These are phyloP conservation scores for Epizoanthus ramosus DNA, from an alignment of 92 coral and sea anemone species.

Conservation along the genomic window DNA sequence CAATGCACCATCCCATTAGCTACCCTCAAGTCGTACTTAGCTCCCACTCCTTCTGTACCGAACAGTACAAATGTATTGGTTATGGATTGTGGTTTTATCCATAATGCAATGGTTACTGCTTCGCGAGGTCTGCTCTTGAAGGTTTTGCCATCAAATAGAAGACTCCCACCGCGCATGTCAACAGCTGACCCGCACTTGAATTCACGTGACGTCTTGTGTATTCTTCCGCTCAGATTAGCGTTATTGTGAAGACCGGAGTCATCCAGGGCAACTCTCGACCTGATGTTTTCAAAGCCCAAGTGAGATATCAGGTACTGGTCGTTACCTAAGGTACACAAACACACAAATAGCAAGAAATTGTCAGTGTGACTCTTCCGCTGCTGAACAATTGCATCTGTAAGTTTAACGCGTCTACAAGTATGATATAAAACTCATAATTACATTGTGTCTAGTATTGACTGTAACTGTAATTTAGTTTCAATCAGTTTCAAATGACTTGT, in stretches of 20 bases:
- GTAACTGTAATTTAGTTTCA: too few relatives aligned
- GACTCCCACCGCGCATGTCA: constrained; percentile 81
- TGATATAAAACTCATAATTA: too few relatives aligned
- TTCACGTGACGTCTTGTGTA: constrained; percentile 56
- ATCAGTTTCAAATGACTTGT: too few relatives aligned
- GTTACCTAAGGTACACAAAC: constrained; percentile 60
- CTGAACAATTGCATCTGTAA: not conserved
- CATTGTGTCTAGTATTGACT: too few relatives aligned
- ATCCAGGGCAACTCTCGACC: constrained; percentile 65
- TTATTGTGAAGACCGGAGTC: constrained; percentile 83
- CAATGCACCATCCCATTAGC: constrained; percentile 76
- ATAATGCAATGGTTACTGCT: constrained; percentile 86
- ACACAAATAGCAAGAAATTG: not conserved
- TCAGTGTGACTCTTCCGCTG: not conserved
- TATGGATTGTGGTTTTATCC: constrained; percentile 80
- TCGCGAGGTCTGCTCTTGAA: constrained; percentile 79
- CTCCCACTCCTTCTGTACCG: constrained; percentile 87
- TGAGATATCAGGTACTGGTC: constrained; percentile 75
- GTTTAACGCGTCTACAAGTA: too few relatives aligned
- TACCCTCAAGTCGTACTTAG: constrained; percentile 79
- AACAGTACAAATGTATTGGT: constrained; percentile 71
- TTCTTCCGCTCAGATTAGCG: constrained; percentile 63
- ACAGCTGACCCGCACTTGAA: constrained; percentile 88
- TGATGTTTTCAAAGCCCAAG: constrained; percentile 71
- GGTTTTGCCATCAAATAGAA: constrained; percentile 67